phyloP scores from a whole-genome alignment of 1,140 invertebrate genomes.

The Zaprionus ghesquierei region DNA sequence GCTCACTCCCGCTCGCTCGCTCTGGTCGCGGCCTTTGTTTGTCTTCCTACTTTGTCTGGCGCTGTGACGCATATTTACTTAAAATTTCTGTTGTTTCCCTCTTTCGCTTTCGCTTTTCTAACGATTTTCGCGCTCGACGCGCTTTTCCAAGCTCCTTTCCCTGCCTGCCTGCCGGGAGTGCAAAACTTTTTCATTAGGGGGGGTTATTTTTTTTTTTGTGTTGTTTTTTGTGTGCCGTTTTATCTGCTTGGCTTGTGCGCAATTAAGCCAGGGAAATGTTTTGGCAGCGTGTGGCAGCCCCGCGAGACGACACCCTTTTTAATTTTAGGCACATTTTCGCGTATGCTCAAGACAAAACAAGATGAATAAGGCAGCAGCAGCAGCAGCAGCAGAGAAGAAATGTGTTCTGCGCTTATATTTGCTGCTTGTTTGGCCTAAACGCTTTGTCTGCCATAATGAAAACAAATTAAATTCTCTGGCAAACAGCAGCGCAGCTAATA shows the following conservation, averaged over 20 bases:
- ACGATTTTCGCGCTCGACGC: conserved; percentile 64
- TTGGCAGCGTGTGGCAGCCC: conserved; percentile 38
- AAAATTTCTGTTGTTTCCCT: conserved; percentile 63
- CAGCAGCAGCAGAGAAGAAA: conserved; percentile 3
- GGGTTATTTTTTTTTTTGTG: conserved; percentile 23
- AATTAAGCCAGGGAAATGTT: conserved; percentile 76
- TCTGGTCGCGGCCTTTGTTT: conserved; percentile 53
- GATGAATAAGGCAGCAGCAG: conserved; percentile 2
- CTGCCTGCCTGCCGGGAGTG: conserved; percentile 4
- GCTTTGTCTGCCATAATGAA: conserved; percentile 71
- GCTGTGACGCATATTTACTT: conserved; percentile 71
- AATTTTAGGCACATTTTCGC: conserved; percentile 65
- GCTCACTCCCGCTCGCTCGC: conserved; percentile 7
- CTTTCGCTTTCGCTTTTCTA: conserved; percentile 51
- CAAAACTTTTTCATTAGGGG: conserved; percentile 75
- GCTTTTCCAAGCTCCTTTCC: conserved; percentile 36
- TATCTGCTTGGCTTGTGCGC: conserved; percentile 73
- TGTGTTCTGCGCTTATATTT: conserved; percentile 48
- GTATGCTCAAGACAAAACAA: conserved; percentile 19
- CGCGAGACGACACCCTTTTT: conserved; percentile 66
- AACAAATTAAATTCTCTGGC: conserved; percentile 77
- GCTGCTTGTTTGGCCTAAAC: conserved; percentile 48
- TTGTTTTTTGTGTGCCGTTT: not conserved
- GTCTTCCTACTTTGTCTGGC: conserved; percentile 71
- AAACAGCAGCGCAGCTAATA: conserved; percentile 55